Evolutionary conservation across 2,888 invertebrate genomes (phyloP), one percentile per base, ranked within the genome.

Genomic region (Colostygia pectinataria): DNA sequence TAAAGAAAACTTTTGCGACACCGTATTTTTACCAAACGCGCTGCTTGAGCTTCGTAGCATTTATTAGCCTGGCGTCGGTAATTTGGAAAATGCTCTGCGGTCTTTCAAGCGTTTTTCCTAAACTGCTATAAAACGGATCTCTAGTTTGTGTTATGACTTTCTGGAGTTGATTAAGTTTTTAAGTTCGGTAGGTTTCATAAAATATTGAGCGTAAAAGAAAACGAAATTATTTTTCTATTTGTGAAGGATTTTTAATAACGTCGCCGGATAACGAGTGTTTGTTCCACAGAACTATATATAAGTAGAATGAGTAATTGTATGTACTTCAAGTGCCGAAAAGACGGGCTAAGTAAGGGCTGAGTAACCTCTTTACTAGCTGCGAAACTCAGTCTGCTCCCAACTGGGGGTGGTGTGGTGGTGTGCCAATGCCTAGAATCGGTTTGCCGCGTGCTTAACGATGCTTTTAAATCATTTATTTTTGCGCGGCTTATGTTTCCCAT

Each of bases 1-100:
- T 90, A 89, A 90, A 87, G 89, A 86, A 89, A 90, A 90, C 82
- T 90, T 89, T 79, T 82, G 84, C 87, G 85, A 89, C 88, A 87
- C 87, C 86, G 87, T 87, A 89, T 90, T 90, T 90, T 89, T 86
- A 84, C 74, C 78, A 80, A 84, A 81, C 74, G 83, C 76, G 70
- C 77, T 78, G 83, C 84, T 84, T 80, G 83, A 84, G 85, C 81
- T 84, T 83, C 71, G 74, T 65, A 74, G 67, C 76, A 75, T 83
- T 88, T 86, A 88, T 85, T 86, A 84, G 80, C 71, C 80, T 76
- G 68, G 67, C 74, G 74, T 71, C 71, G 73, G 79, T 79, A 80
- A 83, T 87, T 83, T 71, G 66, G 69, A 71, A 78, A 81, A 77
- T 63, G 67, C 67, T 71, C 63, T 73, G 77, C 64, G 76, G 76